Percentiles rank a stretch among this genome's conserved stretches.
Conservation (phyloP, 1,140 invertebrate genomes). For the Anastrepha ludens region DNA sequence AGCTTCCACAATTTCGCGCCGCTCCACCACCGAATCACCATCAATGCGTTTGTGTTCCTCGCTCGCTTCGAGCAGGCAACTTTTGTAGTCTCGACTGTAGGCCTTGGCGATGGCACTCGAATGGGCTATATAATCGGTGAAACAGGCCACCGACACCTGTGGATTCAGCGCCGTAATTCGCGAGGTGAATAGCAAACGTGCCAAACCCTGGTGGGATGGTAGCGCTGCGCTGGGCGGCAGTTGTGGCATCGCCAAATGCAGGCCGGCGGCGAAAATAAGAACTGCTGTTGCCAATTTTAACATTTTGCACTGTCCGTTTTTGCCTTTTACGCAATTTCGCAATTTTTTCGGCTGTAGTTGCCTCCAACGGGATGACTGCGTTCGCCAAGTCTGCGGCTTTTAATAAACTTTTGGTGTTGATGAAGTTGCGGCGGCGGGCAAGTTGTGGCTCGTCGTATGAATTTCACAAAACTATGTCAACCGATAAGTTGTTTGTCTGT, state of each 20-base stretch:
- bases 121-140: slow-evolving; percentile 68
- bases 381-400: background rate
- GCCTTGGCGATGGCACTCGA: slow-evolving; percentile 64
- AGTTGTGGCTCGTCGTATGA: background rate
- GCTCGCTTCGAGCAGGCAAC: slow-evolving; percentile 59
- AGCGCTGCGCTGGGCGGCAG: background rate
- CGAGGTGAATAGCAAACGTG: slow-evolving; percentile 65
- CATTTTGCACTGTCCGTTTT: background rate
- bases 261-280: background rate
- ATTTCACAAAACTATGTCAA: background rate
- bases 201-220: slow-evolving; percentile 62
- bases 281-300: background rate
- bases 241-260: background rate
- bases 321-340: background rate
- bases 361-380: background rate
- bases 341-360: slow-evolving; percentile 6
- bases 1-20: slow-evolving; percentile 59
- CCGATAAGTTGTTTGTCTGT: background rate
- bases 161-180: slow-evolving; percentile 64
- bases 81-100: slow-evolving; percentile 64
- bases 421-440: background rate
- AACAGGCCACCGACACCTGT: slow-evolving; percentile 64
- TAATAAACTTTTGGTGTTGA: background rate
- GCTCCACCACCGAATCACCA: slow-evolving; percentile 61
- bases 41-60: slow-evolving; percentile 63